Conservation (phyloP, 2,113 vertebrate species). For the Struthio camelus region DNA sequence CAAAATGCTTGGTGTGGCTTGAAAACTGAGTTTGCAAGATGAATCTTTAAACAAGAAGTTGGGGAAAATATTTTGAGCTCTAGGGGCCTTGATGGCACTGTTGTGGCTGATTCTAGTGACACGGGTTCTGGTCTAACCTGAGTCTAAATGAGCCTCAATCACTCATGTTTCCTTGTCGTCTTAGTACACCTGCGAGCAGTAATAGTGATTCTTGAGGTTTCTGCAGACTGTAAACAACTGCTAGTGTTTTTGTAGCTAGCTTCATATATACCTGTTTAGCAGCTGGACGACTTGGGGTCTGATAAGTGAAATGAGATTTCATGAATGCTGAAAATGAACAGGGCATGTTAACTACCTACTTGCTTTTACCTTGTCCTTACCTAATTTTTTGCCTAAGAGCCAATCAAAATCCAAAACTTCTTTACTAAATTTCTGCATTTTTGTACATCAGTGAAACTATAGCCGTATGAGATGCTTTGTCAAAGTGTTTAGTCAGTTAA, state of each 20-base stretch:
- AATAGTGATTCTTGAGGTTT: background rate
- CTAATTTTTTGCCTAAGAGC: background rate
- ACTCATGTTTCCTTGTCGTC: slow-evolving; percentile 18
- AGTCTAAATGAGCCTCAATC: background rate
- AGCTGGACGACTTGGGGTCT: background rate
- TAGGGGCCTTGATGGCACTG: accelerated
- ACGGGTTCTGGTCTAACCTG: background rate
- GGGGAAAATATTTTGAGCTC: background rate
- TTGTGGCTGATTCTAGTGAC: background rate
- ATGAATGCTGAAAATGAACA: background rate
- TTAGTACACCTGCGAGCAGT: background rate
- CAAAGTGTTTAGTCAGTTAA: background rate
- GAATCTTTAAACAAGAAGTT: background rate
- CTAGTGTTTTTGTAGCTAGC: slow-evolving; percentile 9
- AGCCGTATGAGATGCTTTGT: background rate
- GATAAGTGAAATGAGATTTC: background rate
- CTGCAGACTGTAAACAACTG: slow-evolving; percentile 3
- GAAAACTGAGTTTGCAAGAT: background rate
- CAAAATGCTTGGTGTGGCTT: background rate
- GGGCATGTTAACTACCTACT: background rate
- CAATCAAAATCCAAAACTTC: background rate
- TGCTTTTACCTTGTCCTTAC: background rate
- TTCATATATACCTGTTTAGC: background rate
- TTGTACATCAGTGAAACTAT: background rate
- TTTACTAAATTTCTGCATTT: background rate